These are phyloP conservation scores for Himalopsyche phryganea DNA, from an alignment of 1,140 invertebrate species.

Conservation along the genomic window DNA sequence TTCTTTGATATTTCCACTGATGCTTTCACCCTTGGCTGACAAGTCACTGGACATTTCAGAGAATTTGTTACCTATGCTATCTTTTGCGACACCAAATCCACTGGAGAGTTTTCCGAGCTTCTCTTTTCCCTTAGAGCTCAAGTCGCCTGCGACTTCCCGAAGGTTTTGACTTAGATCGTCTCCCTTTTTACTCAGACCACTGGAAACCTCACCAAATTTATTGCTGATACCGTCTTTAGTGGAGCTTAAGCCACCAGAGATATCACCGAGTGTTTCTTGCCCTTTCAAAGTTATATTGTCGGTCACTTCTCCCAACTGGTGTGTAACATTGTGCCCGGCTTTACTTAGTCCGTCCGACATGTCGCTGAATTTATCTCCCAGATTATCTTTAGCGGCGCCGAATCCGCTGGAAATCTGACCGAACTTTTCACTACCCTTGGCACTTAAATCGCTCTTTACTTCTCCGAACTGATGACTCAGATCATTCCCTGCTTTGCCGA, in stretches of 20 bases:
- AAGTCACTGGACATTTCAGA: conserved; percentile 40
- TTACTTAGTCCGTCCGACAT: conserved; percentile 36
- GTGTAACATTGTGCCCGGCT: no score
- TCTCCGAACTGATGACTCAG: conserved; percentile 11
- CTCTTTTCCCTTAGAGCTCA: not conserved
- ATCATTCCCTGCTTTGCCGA: conserved; percentile 11
- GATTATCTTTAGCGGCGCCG: conserved; percentile 7
- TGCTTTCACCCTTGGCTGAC: no score
- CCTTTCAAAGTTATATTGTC: no score
- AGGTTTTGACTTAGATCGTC: conserved; percentile 35
- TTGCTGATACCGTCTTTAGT: not conserved
- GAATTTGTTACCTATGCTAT: conserved; percentile 3
- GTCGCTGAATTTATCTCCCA: conserved; percentile 27
- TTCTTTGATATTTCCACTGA: no score
- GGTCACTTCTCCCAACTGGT: no score
- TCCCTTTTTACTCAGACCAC: conserved; percentile 36
- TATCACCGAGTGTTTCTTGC: not conserved
- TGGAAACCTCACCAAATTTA: conserved; percentile 31
- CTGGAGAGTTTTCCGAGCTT: not conserved
- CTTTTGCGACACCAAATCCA: conserved; percentile 5
- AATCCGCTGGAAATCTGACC: not conserved
- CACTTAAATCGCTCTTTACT: not conserved
- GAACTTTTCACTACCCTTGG: conserved; percentile 2
- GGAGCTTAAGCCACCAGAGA: no score
- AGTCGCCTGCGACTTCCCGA: conserved; percentile 5